Percentiles rank a stretch among this genome's conserved stretches.
Evolutionary conservation across 1,140 invertebrate genomes (phyloP).

Genomic region (Nasonia vitripennis): DNA sequence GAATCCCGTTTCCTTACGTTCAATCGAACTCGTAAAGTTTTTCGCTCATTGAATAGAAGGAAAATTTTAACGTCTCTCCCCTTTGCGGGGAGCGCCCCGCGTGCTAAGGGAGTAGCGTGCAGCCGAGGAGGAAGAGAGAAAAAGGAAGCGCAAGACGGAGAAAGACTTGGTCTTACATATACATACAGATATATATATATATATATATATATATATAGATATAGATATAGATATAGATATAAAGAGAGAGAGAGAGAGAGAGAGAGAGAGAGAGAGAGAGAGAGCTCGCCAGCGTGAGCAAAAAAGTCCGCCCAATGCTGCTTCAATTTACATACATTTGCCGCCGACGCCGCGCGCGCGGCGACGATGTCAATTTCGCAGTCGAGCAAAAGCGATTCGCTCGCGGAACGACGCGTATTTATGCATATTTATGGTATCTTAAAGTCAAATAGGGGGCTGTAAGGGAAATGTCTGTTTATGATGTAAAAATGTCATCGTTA

Average conservation of each 20-base stretch:
- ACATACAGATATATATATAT: background rate
- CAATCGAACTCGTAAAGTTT: constrained; percentile 35
- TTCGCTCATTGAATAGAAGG: constrained; percentile 23
- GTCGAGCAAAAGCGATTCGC: constrained; percentile 27
- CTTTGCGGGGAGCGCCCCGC: background rate
- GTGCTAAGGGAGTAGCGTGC: background rate
- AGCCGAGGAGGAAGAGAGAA: background rate
- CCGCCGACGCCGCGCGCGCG: background rate
- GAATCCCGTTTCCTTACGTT: constrained; percentile 13
- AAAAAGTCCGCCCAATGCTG: constrained; percentile 33
- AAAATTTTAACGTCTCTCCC: constrained; percentile 23
- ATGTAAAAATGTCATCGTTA: background rate
- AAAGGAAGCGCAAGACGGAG: background rate
- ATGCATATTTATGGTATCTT: constrained; percentile 23
- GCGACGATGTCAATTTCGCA: constrained; percentile 31
- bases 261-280: background rate
- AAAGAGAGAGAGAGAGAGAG: background rate
- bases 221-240: background rate
- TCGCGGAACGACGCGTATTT: background rate
- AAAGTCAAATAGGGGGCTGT: background rate
- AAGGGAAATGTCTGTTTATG: constrained; percentile 13
- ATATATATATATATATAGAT: background rate
- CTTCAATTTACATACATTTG: constrained; percentile 44
- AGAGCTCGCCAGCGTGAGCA: background rate
- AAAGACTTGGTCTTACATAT: background rate